Evolutionary conservation across 1,140 invertebrate species (phyloP).

Genomic region (Drosophila ficusphila): DNA sequence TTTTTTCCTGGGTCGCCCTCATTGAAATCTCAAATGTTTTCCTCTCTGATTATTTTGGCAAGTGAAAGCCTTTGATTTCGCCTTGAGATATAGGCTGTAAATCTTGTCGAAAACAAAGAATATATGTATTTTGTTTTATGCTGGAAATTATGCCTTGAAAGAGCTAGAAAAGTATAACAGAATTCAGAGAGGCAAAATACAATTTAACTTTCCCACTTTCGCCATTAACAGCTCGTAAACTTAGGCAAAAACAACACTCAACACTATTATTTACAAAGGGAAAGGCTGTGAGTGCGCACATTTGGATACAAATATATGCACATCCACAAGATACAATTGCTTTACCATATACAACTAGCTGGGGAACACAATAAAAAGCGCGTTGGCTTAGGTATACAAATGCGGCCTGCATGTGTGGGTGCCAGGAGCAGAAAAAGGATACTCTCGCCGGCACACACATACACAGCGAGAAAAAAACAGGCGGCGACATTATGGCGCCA

Average conservation of each 20-base stretch:
- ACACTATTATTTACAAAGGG: slow-evolving; percentile 54
- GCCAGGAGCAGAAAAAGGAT: slow-evolving; percentile 41
- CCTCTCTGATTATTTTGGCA: slow-evolving; percentile 66
- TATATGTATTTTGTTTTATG: slow-evolving; percentile 20
- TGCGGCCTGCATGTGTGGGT: slow-evolving; percentile 1
- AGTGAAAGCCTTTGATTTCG: slow-evolving; percentile 64
- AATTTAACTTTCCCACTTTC: slow-evolving; percentile 20
- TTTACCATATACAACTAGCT: slow-evolving; percentile 11
- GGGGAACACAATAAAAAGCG: slow-evolving; percentile 54
- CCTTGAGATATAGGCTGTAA: slow-evolving; percentile 55
- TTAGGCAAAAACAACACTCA: slow-evolving; percentile 44
- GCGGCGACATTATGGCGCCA: slow-evolving; percentile 79
- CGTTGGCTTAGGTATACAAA: slow-evolving; percentile 61
- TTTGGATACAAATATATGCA: slow-evolving; percentile 22
- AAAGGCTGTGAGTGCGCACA: neutral
- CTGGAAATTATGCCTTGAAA: slow-evolving; percentile 11
- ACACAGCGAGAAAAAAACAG: slow-evolving; percentile 30
- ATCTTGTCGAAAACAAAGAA: slow-evolving; percentile 57
- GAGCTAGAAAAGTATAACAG: neutral
- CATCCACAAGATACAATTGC: slow-evolving; percentile 33
- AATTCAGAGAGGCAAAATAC: slow-evolving; percentile 1
- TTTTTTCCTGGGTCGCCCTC: slow-evolving; percentile 27
- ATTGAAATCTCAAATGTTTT: slow-evolving; percentile 72
- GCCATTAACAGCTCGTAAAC: slow-evolving; percentile 55
- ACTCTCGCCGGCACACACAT: slow-evolving; percentile 24